Percentiles rank a stretch among this genome's conserved stretches.
Conservation (phyloP, 2,113 vertebrate genomes). For the Pantherophis guttatus region DNA sequence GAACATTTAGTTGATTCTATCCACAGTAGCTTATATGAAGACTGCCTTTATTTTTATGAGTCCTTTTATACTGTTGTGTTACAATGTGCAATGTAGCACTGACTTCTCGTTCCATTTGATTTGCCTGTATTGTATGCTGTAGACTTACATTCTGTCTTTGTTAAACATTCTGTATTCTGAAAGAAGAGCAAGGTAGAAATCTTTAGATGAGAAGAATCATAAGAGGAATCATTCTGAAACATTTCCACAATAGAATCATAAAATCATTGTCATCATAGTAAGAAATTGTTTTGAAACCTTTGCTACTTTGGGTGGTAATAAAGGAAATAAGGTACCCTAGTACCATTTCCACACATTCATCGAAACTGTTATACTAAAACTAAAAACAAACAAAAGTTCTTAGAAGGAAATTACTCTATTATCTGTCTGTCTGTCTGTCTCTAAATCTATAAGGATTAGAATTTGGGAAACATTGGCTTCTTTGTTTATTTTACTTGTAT, state of each 20-base stretch:
- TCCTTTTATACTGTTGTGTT: background rate
- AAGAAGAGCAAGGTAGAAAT: background rate
- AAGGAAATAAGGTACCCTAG: background rate
- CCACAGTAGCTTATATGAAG: background rate
- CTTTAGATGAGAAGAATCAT: background rate
- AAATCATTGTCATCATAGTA: background rate
- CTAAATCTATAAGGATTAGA: background rate
- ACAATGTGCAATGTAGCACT: background rate
- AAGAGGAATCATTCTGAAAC: background rate
- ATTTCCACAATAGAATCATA: background rate
- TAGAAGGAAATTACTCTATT: background rate
- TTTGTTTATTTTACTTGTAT: background rate
- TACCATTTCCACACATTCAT: background rate
- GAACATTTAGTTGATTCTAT: background rate
- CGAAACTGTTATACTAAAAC: background rate
- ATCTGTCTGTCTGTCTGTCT: background rate
- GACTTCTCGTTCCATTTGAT: background rate
- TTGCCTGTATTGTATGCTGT: background rate
- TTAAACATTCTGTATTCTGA: background rate
- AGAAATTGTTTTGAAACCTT: background rate
- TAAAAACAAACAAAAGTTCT: background rate
- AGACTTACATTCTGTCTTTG: background rate
- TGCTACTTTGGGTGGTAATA: background rate
- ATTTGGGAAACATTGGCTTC: background rate
- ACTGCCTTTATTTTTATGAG: background rate